These are phyloP conservation scores for Drosophila lacteicornis DNA, from an alignment of 1,140 invertebrate species.

Conservation along the genomic window DNA sequence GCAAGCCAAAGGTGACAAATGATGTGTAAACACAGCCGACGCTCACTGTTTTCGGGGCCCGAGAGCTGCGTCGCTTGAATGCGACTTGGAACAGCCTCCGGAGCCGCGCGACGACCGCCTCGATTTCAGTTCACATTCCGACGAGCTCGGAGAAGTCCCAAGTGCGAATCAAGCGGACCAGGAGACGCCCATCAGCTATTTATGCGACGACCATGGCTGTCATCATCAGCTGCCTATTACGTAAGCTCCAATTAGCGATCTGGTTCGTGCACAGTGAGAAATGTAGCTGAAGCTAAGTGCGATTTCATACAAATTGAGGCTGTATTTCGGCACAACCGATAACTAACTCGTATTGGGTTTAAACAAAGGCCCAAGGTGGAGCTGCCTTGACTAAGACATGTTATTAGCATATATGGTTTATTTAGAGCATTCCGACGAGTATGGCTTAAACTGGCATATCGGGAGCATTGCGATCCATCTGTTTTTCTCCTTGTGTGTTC, in stretches of 20 bases:
- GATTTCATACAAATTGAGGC: background rate
- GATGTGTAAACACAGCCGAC: conserved; percentile 63
- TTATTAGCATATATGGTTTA: too few species aligned
- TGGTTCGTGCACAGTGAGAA: conserved; percentile 34
- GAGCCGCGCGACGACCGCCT: conserved; percentile 10
- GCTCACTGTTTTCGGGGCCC: conserved; percentile 15
- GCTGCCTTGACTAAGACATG: too few species aligned
- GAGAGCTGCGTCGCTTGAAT: conserved; percentile 20
- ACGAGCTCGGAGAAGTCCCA: conserved; percentile 47
- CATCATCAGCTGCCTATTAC: conserved; percentile 69
- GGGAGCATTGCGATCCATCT: too few species aligned
- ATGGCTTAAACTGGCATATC: too few species aligned
- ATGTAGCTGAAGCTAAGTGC: background rate
- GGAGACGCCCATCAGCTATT: conserved; percentile 52
- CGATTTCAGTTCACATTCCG: conserved; percentile 63
- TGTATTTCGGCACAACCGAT: too few species aligned
- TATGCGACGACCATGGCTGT: conserved; percentile 60
- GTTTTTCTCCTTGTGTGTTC: conserved; percentile 2
- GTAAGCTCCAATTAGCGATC: conserved; percentile 67
- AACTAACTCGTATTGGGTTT: too few species aligned
- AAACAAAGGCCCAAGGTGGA: too few species aligned
- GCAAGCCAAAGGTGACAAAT: conserved; percentile 68
- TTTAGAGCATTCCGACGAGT: too few species aligned
- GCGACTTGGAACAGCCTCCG: conserved; percentile 50
- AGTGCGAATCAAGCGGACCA: conserved; percentile 44